Evolutionary conservation across 2,797 vertebrate species (phyloP).

Genomic region (Gambelia wislizenii): DNA sequence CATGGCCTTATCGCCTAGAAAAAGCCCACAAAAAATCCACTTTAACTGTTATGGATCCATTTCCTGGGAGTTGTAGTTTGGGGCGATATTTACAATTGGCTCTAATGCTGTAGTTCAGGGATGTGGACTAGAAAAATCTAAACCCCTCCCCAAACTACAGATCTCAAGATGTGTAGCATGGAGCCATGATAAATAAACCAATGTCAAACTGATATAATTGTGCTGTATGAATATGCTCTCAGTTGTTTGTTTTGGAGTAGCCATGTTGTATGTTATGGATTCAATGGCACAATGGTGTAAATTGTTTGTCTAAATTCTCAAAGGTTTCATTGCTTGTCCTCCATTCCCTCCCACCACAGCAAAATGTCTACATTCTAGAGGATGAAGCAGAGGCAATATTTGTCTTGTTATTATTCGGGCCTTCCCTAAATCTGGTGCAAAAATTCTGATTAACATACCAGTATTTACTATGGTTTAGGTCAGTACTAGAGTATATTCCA

Average conservation of each 20-base stretch:
- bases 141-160: too few relatives aligned
- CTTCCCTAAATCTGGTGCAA: not conserved
- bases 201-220: too few relatives aligned
- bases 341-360: not conserved
- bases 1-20: too few relatives aligned
- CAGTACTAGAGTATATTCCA: not conserved
- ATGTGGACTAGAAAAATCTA: too few relatives aligned
- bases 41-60: too few relatives aligned
- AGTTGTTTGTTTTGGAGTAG: not conserved
- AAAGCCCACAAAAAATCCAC: too few relatives aligned
- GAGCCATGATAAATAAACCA: too few relatives aligned
- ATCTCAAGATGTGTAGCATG: too few relatives aligned
- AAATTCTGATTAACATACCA: not conserved
- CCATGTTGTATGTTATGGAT: not conserved
- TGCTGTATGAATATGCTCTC: too few relatives aligned
- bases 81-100: too few relatives aligned
- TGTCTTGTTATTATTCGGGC: not conserved
- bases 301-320: not conserved
- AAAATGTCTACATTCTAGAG: not conserved
- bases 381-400: not conserved
- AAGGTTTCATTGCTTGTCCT: not conserved
- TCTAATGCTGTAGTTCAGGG: too few relatives aligned
- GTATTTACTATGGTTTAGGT: not conserved
- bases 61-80: too few relatives aligned
- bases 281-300: not conserved